phyloP scores from a whole-genome alignment of 2,888 invertebrate genomes.

The Caradrina kadenii region DNA sequence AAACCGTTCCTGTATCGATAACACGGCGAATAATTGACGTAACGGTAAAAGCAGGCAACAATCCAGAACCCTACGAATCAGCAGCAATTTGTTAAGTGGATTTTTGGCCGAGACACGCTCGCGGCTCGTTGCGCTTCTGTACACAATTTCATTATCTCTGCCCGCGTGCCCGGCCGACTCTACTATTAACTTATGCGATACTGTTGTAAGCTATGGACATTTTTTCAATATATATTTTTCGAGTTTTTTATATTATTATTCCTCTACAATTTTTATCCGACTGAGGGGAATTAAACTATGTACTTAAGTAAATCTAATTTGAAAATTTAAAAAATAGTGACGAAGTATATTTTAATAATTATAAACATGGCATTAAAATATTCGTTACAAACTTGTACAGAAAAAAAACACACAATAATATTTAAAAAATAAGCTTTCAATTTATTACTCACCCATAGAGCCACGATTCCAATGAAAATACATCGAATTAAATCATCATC shows the following conservation, averaged over 20 bases:
- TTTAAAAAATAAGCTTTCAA: background rate
- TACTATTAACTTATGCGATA: slow-evolving; percentile 88
- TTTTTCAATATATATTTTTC: slow-evolving; percentile 65
- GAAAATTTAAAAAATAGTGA: too few relatives aligned
- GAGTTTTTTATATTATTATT: background rate
- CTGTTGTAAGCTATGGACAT: slow-evolving; percentile 83
- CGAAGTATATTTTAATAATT: too few relatives aligned
- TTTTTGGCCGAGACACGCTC: slow-evolving; percentile 91
- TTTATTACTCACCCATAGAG: background rate
- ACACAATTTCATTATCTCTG: slow-evolving; percentile 91
- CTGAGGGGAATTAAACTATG: too few relatives aligned
- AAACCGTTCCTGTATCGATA: slow-evolving; percentile 84
- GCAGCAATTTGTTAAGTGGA: slow-evolving; percentile 91
- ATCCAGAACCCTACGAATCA: slow-evolving; percentile 90
- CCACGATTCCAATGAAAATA: background rate
- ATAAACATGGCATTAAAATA: too few relatives aligned
- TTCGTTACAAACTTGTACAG: too few relatives aligned
- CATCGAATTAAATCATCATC: slow-evolving; percentile 42
- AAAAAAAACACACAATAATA: background rate
- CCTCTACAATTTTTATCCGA: background rate
- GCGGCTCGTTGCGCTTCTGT: slow-evolving; percentile 90
- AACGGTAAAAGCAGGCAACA: slow-evolving; percentile 89
- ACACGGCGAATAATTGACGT: slow-evolving; percentile 86
- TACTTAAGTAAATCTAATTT: too few relatives aligned
- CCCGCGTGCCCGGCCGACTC: slow-evolving; percentile 83